Conservation (phyloP, 2,888 invertebrate species). For the Hecatera dysodea region DNA sequence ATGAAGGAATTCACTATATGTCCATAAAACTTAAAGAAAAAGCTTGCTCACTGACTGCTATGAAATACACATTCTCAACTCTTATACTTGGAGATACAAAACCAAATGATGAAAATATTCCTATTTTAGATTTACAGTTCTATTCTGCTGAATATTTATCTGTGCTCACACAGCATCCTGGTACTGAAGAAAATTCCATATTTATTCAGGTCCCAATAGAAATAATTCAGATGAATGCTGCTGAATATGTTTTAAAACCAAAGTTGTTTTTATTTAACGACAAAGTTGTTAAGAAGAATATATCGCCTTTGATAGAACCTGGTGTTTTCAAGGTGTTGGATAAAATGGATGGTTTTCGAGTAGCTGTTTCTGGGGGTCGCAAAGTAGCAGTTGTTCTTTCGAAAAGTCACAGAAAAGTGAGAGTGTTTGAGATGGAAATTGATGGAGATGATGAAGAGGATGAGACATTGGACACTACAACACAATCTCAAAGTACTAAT, state of each 20-base stretch:
- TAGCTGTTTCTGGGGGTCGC: slow-evolving; percentile 96
- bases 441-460: slow-evolving; percentile 97
- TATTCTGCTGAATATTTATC: slow-evolving; percentile 94
- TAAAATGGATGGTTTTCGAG: slow-evolving; percentile 92
- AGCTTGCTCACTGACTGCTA: slow-evolving; percentile 84
- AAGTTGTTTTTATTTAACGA: slow-evolving; percentile 84
- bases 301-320: slow-evolving; percentile 88
- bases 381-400: slow-evolving; percentile 96
- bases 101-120: slow-evolving; percentile 79
- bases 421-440: slow-evolving; percentile 97
- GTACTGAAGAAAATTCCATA: slow-evolving; percentile 82
- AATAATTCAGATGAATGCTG: slow-evolving; percentile 85
- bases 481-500: slow-evolving; percentile 80
- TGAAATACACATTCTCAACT: slow-evolving; percentile 90
- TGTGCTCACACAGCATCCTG: slow-evolving; percentile 92
- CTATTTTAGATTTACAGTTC: slow-evolving; percentile 93
- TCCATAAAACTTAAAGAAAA: slow-evolving; percentile 86
- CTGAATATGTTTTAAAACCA: slow-evolving; percentile 81
- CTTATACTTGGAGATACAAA: slow-evolving; percentile 78
- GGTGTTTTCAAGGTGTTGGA: slow-evolving; percentile 92
- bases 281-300: slow-evolving; percentile 88
- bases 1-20: slow-evolving; percentile 88
- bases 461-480: slow-evolving; percentile 87
- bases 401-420: slow-evolving; percentile 94
- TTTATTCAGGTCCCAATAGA: slow-evolving; percentile 88